Evolutionary conservation across 2,113 vertebrate genomes (phyloP).

Genomic region (Danionella cerebrum): DNA sequence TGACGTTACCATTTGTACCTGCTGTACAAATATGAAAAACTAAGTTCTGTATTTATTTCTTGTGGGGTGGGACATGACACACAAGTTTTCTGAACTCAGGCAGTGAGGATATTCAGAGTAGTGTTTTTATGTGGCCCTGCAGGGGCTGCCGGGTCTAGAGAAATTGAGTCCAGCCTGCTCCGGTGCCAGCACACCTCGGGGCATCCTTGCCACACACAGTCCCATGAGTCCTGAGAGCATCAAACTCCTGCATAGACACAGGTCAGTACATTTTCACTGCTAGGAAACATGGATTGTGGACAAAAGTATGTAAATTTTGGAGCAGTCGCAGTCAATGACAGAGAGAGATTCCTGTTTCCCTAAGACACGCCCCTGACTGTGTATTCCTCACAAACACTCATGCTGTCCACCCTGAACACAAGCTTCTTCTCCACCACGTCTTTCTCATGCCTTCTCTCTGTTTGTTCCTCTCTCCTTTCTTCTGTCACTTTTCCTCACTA

Average conservation of each 20-base stretch:
- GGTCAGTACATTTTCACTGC: conserved; percentile 55
- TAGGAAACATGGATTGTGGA: background rate
- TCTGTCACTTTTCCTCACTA: background rate
- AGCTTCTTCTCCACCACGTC: background rate
- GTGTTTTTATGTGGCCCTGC: conserved; percentile 54
- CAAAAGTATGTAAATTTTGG: no score
- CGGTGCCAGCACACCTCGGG: conserved; percentile 70
- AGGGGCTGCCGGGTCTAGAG: conserved; percentile 89
- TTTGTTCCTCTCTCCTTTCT: conserved; percentile 9
- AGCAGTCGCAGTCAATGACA: no score
- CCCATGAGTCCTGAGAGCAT: conserved; percentile 89
- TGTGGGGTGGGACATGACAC: background rate
- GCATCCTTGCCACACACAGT: conserved; percentile 75
- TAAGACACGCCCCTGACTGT: background rate
- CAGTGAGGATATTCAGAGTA: conserved; percentile 30
- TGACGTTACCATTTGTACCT: no score
- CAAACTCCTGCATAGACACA: conserved; percentile 86
- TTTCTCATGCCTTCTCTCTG: background rate
- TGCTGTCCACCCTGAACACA: conserved; percentile 4
- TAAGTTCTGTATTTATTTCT: no score
- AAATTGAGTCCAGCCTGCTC: conserved; percentile 75
- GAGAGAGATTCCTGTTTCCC: background rate
- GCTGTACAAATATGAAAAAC: no score
- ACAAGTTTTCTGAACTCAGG: background rate
- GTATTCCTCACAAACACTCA: conserved; percentile 6